Evolutionary conservation across 2,888 invertebrate genomes (phyloP), one percentile per base, ranked within the genome.

Genomic region (Conistra vaccinii): DNA sequence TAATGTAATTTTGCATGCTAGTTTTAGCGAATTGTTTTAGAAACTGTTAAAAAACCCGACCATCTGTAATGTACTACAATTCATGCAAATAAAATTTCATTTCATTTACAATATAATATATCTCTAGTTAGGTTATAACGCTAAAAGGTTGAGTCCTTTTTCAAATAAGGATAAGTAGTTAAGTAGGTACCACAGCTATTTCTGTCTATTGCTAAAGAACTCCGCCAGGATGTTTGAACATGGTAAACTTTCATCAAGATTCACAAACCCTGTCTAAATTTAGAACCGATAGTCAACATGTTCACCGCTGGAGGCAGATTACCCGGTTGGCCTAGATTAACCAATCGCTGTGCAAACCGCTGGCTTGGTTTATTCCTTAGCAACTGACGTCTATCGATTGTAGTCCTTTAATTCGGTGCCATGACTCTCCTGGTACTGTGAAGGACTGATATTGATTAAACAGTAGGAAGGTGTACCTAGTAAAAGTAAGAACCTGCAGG

Each of bases 381-480:
- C 69, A 84, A 82, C 82, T 69, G 48, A 51, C 26, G 48, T 29
- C 57, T 82, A 84, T 82, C 32, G 84, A 84, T 72, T 69, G 58
- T 51, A n/a, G 80, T 63, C 84, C 80, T 76, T 78, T 61, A 39
- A 70, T 45, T 69, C 67, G 42, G 82, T 82, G 51, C 80, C 75
- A 80, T 12, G 67, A 60, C 26, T 51, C n/a, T 55, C 26, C 62
- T 75, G 84, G 80, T 57, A 82, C 82, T 66, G 29, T 6, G n/a
- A 63, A 80, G 72, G 80, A 67, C 60, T 65, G 23, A 23, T 83
- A 81, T 83, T 58, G 83, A 81, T 78, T 81, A n/a, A 10, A 78
- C 67, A 58, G 14, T 53, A 10, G 17, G 23, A 23, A 17, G 61
- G 42, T 26, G 73, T 39, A 10, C 35, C 32, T 48, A 35, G 23